Base-by-base conservation (phyloP, 1,140 invertebrate genomes). In the Gonatopus flavifemur region DNA sequence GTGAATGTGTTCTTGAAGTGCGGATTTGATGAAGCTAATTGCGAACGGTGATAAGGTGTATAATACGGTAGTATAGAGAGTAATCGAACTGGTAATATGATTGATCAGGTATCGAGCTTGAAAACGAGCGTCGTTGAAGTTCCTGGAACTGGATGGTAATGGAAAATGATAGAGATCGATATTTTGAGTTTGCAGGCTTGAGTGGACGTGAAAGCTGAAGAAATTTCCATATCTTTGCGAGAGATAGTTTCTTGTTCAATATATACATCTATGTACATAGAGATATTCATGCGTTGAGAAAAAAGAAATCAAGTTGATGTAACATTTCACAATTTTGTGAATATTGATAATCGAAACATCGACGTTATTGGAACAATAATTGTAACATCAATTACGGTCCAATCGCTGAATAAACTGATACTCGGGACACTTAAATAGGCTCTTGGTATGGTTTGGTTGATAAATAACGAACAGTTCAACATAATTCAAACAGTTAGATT, bases 11-110 rank as follows among this genome's bases (percentile, higher is more conserved):
- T 54, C 38, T 36, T 9, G 18, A n/a, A 32, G 15, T 32, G 40
- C 31, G 30, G 49, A 46, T 51, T 43, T 37, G 35, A 51, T 47
- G 31, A 22, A 19, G 25, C 8, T 60, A 59, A 55, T 52, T 32
- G 36, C 28, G 25, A 18, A 45, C 22, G 19, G 22, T n/a, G 42
- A 33, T 48, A 9, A 21, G 15, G n/a, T n/a, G 31, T 43, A 31
- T 41, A 39, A 30, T 33, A 30, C 16, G 35, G 33, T 12, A 9
- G 41, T 30, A 35, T 30, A 24, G 43, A 35, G 3, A 32, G 20
- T 12, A 28, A 41, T 28, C 36, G 41, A 48, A 32, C n/a, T 25
- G 41, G 44, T 39, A 51, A 22, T 21, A 24, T 32, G 38, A 55
- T 48, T 31, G 31, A 30, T 6, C 31, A 60, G 12, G 32, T 22